phyloP scores from a whole-genome alignment of 2,797 vertebrate genomes.

The Pterois miles region DNA sequence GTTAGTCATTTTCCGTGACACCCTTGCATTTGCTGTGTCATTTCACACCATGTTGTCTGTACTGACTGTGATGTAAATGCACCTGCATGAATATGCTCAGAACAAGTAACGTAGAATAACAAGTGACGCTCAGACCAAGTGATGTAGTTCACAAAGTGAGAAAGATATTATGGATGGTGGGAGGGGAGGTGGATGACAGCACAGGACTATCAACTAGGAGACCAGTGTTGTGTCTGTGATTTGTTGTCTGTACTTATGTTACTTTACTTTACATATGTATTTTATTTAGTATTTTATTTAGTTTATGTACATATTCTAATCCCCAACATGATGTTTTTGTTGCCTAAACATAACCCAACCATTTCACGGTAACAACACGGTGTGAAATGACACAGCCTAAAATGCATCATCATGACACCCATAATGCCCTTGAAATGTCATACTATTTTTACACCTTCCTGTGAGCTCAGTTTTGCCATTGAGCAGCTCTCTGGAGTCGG shows the following conservation, averaged over 20 bases:
- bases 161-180: neutral
- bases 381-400: too few species aligned
- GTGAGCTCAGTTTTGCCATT: neutral
- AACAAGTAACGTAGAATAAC: too few species aligned
- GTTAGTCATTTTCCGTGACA: neutral
- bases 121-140: neutral
- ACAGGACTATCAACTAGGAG: neutral
- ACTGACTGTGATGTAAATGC: neutral
- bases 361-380: too few species aligned
- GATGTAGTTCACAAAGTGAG: too few species aligned
- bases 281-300: too few species aligned
- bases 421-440: too few species aligned
- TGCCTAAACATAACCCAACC: neutral
- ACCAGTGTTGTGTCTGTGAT: neutral
- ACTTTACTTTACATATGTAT: neutral
- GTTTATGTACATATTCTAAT: neutral
- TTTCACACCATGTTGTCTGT: neutral
- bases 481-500: neutral
- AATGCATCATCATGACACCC: too few species aligned
- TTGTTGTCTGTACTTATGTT: neutral
- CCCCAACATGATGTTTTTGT: neutral
- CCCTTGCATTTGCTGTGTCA: neutral
- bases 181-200: neutral
- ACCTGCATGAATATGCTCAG: neutral
- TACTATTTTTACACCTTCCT: too few species aligned